These are phyloP conservation scores for Ametastegia equiseti DNA, from an alignment of 2,888 invertebrate species.

Conservation along the genomic window DNA sequence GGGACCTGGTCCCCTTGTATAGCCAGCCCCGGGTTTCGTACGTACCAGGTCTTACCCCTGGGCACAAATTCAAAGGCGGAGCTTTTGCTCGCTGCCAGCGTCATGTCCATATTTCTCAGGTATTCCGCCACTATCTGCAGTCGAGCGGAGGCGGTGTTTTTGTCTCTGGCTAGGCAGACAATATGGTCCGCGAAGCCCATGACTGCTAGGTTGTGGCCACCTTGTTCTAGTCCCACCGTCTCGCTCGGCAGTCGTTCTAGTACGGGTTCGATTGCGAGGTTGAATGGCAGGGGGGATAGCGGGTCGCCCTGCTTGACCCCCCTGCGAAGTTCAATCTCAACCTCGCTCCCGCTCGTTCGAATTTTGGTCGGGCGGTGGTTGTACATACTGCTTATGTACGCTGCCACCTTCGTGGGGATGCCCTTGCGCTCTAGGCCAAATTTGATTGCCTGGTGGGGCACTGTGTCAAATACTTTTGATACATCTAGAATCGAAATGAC, in stretches of 20 bases:
- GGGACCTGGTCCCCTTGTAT: too few relatives aligned
- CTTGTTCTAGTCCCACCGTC: slow-evolving; percentile 21
- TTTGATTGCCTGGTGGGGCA: slow-evolving; percentile 50
- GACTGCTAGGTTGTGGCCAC: not conserved
- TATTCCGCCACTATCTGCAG: too few relatives aligned
- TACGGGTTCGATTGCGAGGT: slow-evolving; percentile 47
- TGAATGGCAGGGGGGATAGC: slow-evolving; percentile 53
- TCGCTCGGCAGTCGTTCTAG: not conserved
- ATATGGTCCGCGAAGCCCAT: too few relatives aligned
- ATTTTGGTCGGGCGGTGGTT: not conserved
- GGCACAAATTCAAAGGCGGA: too few relatives aligned
- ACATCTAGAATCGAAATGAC: slow-evolving; percentile 53
- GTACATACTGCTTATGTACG: slow-evolving; percentile 33
- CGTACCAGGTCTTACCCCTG: too few relatives aligned
- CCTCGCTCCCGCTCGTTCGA: not conserved
- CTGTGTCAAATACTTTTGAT: slow-evolving; percentile 57
- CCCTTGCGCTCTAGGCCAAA: slow-evolving; percentile 47
- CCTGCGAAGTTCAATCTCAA: not conserved
- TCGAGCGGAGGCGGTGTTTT: too few relatives aligned
- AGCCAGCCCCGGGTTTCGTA: too few relatives aligned
- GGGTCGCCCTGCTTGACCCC: slow-evolving; percentile 56
- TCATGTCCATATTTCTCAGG: too few relatives aligned
- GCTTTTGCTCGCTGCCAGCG: too few relatives aligned
- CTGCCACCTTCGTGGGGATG: slow-evolving; percentile 23
- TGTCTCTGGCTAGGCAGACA: too few relatives aligned